Percentiles rank a stretch among this genome's conserved stretches.
Evolutionary conservation across 2,888 invertebrate genomes (phyloP).

Genomic region (Acanthosepion lycidas): DNA sequence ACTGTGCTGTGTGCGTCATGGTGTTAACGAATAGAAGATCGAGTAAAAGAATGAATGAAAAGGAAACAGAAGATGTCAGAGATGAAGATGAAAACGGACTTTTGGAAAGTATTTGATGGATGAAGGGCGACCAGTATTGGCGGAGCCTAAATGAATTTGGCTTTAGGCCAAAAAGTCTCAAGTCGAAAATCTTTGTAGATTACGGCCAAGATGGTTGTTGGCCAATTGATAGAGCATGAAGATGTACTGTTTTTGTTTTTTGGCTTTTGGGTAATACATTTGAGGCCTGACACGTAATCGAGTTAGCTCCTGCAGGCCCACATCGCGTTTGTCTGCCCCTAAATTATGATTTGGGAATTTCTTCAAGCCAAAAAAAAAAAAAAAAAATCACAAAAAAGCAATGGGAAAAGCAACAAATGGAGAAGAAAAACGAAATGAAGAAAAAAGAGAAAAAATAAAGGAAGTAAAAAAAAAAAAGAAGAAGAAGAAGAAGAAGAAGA

Average conservation of each 20-base stretch:
- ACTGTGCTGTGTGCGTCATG: too few relatives aligned
- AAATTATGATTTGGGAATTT: too few relatives aligned
- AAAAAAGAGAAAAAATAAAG: not conserved
- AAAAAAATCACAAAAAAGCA: too few relatives aligned
- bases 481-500: not conserved
- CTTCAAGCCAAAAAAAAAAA: not conserved
- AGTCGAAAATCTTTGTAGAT: not conserved
- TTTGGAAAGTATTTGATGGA: not conserved
- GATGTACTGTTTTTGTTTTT: not conserved
- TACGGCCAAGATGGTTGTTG: not conserved
- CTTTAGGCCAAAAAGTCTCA: not conserved
- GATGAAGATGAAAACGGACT: not conserved
- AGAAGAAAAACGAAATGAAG: not conserved
- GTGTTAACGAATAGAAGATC: too few relatives aligned
- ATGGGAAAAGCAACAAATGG: not conserved
- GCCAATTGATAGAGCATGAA: not conserved
- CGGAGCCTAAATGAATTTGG: not conserved
- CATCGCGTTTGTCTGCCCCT: not conserved
- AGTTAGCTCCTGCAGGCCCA: not conserved
- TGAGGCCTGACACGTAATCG: not conserved
- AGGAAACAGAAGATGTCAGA: too few relatives aligned
- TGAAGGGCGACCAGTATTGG: not conserved
- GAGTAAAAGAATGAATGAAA: too few relatives aligned
- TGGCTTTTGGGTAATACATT: not conserved
- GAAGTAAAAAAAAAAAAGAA: not conserved